Evolutionary conservation across 2,888 invertebrate species (phyloP), one percentile per base, ranked within the genome.

Genomic region (Melangyna quadrimaculata): DNA sequence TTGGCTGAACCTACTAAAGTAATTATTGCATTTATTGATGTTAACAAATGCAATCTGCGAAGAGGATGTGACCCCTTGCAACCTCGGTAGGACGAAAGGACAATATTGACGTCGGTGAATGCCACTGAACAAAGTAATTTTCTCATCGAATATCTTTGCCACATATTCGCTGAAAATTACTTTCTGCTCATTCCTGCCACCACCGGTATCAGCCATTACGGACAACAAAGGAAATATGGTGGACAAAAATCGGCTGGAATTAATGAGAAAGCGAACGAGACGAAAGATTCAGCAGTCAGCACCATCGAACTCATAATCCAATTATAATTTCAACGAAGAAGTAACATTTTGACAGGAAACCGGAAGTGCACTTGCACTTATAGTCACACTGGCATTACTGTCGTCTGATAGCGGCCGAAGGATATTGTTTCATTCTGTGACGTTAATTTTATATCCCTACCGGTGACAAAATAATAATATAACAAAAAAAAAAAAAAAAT

Each of bases 81-180:
- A 51, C 14, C 22, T 8, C 14, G 3, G 8, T 17, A 22, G 7
- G n/a, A n/a, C 5, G 6, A 57, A 37, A 22, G 12, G 8, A 6
- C 27, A 10, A 51, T 24, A 67, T 51, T 65, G 57, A 53, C 51
- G 63, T n/a, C 12, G 57, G 57, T 53, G 35, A 75, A 69, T 73
- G 72, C 57, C 69, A 48, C 24, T 40, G 61, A 75, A 67, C 61
- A 61, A 80, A 81, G 67, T 69, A 73, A 63, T 81, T 86, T 84
- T 73, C 72, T 61, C 19, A 40, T 67, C 19, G 37, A 75, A 45
- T 65, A 8, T 57, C 65, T n/a, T 43, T 48, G 51, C 32, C 57
- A 55, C 40, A 59, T 45, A 19, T 32, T 65, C 32, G n/a, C 48
- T 65, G 43, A 37, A 70, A 82, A 69, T 82, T 82, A 63, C 67